Base-by-base conservation (phyloP, 2,888 invertebrate genomes). In the Andricus curvator region DNA sequence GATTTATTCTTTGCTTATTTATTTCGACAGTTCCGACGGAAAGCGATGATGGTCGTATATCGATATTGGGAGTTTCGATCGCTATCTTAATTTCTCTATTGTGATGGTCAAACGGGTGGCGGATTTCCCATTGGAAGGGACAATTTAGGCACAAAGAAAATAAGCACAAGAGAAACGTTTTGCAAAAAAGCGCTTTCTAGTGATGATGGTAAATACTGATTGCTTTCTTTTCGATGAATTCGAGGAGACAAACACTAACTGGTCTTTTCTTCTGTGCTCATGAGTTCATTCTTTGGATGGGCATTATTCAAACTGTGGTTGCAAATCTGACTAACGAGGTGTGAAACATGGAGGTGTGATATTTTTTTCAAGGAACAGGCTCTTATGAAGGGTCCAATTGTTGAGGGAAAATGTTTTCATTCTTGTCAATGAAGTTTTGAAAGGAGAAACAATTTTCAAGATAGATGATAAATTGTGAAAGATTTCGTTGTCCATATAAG, bases 31-130 rank as follows among this genome's bases (percentile, higher is more conserved):
- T 51, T 74, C 74, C 33, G 29, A 48, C 48, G 48, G 51, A 22
- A 51, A 70, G 48, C 51, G 20, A 70, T 48, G 29, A 51, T 70
- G 51, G 25, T 70, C 51, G 25, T 70, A 20, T 70, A 70, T 51
- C 56, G 74, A 74, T 74, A 56, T 60, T n/a, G 56, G 22, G 56
- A 74, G 74, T 51, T 37, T 22, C n/a, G 74, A 74, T 74, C 56
- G 33, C 20, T 74, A 74, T 74, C 74, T 60, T 74, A 74, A 74
- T 74, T 74, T 74, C 74, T 56, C 13, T 37, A 74, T 74, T 74
- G 74, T 74, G 20, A 33, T 13, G 56, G 29, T 74, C n/a, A 74
- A 74, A 60, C 51, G 51, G 56, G 25, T 64, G 29, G 64, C 6
- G 64, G n/a, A 74, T 56, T 74, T 60, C 5, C 33, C 13, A 56